A percentile compares a stretch with the other conserved stretches of the same genome.
phyloP scores from a whole-genome alignment of 2,113 vertebrate genomes.

The Boleophthalmus pectinirostris region DNA sequence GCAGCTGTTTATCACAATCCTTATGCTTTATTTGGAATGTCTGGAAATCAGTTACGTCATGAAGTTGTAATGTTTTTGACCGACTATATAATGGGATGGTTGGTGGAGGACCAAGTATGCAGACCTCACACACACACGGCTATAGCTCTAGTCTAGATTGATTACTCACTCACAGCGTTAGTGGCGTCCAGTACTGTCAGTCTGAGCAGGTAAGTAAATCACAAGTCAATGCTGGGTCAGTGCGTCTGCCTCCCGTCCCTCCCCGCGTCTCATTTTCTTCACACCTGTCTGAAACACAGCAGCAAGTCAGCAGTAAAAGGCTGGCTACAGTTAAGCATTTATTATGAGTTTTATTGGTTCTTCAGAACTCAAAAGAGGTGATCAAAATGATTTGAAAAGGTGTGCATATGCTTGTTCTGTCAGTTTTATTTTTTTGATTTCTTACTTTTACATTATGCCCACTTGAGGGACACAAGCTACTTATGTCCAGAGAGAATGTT shows the following conservation, averaged over 20 bases:
- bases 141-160: conserved; percentile 5
- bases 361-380: not conserved
- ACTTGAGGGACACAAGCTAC: not conserved
- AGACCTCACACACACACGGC: not conserved
- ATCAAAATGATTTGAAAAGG: not conserved
- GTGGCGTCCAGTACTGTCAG: conserved; percentile 7
- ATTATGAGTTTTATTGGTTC: not conserved
- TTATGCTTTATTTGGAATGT: not conserved
- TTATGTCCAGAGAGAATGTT: too few relatives aligned
- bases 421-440: not conserved
- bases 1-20: not conserved
- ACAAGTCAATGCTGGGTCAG: conserved; percentile 10
- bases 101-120: not conserved
- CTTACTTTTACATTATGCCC: not conserved
- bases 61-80: not conserved
- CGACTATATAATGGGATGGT: not conserved
- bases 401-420: not conserved
- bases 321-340: not conserved
- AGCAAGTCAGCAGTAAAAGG: not conserved
- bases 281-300: conserved; percentile 8
- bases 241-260: conserved; percentile 10
- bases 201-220: conserved; percentile 48
- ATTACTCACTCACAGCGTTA: conserved; percentile 11
- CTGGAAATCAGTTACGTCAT: not conserved
- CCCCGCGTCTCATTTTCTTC: conserved; percentile 4